phyloP scores from a whole-genome alignment of 2,113 vertebrate genomes.

The Barbus barbus region DNA sequence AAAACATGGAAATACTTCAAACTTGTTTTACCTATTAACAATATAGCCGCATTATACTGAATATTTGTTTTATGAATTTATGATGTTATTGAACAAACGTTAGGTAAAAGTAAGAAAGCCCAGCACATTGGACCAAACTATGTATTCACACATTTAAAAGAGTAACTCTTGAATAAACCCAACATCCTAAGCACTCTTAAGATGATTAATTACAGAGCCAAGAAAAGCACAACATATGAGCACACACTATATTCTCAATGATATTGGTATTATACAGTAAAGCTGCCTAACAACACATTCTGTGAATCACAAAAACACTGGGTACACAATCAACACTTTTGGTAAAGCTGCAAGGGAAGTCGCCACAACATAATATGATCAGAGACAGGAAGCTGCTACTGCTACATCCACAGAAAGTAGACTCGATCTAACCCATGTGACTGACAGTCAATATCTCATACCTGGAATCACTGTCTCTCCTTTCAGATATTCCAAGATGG shows the following conservation, averaged over 20 bases:
- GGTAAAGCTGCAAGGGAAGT: neutral
- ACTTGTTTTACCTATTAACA: too few relatives aligned
- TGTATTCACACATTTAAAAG: too few relatives aligned
- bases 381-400: neutral
- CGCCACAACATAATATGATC: neutral
- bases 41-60: too few relatives aligned
- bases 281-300: neutral
- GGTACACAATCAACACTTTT: conserved; percentile 1
- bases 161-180: neutral
- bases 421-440: neutral
- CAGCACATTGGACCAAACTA: too few relatives aligned
- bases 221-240: neutral
- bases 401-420: conserved; percentile 8
- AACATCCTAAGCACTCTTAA: neutral
- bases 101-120: too few relatives aligned
- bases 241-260: neutral
- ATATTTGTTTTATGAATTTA: too few relatives aligned
- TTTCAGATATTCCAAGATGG: conserved; percentile 73
- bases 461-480: conserved; percentile 74
- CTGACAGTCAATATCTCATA: conserved; percentile 58
- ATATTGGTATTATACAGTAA: neutral
- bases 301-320: neutral
- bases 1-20: too few relatives aligned
- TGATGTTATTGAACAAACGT: too few relatives aligned
- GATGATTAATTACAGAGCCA: neutral